Evolutionary conservation across 2,888 invertebrate genomes (phyloP).

Genomic region (Drosophila koepferae): DNA sequence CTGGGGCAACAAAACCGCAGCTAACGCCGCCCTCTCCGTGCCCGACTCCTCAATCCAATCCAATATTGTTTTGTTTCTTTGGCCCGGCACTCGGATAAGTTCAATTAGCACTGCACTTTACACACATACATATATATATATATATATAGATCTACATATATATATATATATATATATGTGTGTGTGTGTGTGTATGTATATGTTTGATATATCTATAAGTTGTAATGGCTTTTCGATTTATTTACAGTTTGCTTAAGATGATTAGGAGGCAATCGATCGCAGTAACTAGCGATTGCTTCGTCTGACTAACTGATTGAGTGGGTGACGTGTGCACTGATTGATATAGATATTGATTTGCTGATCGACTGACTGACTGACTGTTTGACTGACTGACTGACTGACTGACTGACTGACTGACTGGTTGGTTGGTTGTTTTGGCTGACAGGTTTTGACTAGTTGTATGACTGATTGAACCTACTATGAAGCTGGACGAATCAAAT

Average conservation of each 20-base stretch:
- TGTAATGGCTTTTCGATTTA: conserved; percentile 41
- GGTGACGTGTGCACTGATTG: conserved; percentile 13
- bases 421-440: conserved; percentile 43
- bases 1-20: conserved; percentile 59
- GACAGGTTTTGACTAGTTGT: conserved; percentile 55
- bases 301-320: conserved; percentile 10
- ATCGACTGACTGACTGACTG: conserved; percentile 47
- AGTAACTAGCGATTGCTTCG: conserved; percentile 20
- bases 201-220: conserved; percentile 14
- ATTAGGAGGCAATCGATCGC: conserved; percentile 19
- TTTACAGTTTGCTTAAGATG: conserved; percentile 45
- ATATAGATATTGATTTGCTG: conserved; percentile 31
- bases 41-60: conserved; percentile 22
- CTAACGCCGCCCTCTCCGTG: conserved; percentile 57
- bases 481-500: conserved; percentile 83
- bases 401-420: conserved; percentile 31
- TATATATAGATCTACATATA: neutral
- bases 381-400: conserved; percentile 41
- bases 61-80: conserved; percentile 31
- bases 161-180: neutral
- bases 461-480: conserved; percentile 75
- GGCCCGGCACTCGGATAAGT: conserved; percentile 18
- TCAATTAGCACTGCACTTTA: conserved; percentile 58
- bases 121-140: conserved; percentile 12
- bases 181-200: conserved; percentile 2